These are phyloP conservation scores for Rhagonycha lutea DNA, from an alignment of 2,888 invertebrate species.

Conservation along the genomic window DNA sequence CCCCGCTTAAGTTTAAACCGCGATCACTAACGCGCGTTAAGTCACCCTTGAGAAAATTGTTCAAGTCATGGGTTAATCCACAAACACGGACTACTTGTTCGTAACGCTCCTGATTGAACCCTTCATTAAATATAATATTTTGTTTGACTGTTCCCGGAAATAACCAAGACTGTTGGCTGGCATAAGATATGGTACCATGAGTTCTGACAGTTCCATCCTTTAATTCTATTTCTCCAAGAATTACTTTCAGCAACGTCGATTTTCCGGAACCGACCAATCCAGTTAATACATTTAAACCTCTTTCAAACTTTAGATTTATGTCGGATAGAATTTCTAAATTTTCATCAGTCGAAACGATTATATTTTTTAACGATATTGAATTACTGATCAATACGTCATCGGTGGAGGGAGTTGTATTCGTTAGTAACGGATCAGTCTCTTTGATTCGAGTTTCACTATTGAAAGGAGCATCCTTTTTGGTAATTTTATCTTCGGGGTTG, in stretches of 20 bases:
- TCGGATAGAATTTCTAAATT: conserved; percentile 50
- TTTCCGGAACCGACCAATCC: conserved; percentile 72
- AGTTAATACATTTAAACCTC: conserved; percentile 59
- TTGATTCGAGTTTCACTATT: background rate
- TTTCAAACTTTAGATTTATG: conserved; percentile 53
- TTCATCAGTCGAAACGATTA: background rate
- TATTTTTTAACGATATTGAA: background rate
- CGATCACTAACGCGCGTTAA: conserved; percentile 78
- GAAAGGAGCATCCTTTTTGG: background rate
- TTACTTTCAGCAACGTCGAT: conserved; percentile 53
- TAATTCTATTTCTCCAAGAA: conserved; percentile 53
- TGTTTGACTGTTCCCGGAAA: conserved; percentile 67
- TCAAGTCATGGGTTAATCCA: conserved; percentile 52
- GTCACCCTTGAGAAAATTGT: conserved; percentile 72
- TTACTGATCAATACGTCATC: background rate
- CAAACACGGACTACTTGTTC: conserved; percentile 66
- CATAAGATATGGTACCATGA: conserved; percentile 60
- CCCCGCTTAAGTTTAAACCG: conserved; percentile 79
- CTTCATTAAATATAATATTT: conserved; percentile 54
- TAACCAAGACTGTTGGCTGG: conserved; percentile 68
- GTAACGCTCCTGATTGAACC: conserved; percentile 61
- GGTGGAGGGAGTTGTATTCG: background rate
- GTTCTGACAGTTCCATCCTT: conserved; percentile 52
- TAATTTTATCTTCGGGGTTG: background rate
- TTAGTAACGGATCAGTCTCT: background rate